Conservation (phyloP, 2,888 invertebrate genomes). For the Acanthopleura granulata region DNA sequence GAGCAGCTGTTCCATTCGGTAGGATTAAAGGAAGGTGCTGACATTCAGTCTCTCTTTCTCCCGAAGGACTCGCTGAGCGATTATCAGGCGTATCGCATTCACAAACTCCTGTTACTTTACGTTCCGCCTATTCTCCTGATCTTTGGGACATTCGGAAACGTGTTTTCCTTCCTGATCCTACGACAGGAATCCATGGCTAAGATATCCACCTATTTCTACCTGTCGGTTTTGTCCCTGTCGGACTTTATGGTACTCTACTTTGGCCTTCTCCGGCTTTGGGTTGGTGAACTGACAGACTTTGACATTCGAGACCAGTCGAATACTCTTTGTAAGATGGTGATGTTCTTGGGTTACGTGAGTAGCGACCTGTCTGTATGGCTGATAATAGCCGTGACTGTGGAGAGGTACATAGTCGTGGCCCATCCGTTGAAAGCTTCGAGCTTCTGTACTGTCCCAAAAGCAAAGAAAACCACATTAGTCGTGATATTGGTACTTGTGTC, state of each 20-base stretch:
- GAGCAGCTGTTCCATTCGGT: background rate
- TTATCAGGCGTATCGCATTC: conserved; percentile 44
- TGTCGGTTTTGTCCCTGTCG: conserved; percentile 62
- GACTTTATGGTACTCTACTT: conserved; percentile 64
- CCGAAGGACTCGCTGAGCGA: conserved; percentile 23
- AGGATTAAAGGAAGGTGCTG: background rate
- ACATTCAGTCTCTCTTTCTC: background rate
- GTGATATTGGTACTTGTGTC: conserved; percentile 48
- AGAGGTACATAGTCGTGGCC: conserved; percentile 65
- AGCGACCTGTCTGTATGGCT: conserved; percentile 67
- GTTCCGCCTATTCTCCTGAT: conserved; percentile 61
- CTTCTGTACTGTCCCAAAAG: conserved; percentile 55
- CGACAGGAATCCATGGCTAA: conserved; percentile 61
- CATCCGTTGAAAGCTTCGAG: conserved; percentile 59
- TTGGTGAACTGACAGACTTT: conserved; percentile 55
- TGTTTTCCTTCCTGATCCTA: conserved; percentile 62
- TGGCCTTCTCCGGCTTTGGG: conserved; percentile 63
- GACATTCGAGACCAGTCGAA: conserved; percentile 52
- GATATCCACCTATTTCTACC: conserved; percentile 65
- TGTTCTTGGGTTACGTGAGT: conserved; percentile 55
- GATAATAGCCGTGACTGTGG: conserved; percentile 65
- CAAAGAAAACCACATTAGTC: conserved; percentile 50
- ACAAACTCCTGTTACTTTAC: conserved; percentile 51
- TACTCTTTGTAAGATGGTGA: conserved; percentile 59
- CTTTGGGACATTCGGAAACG: conserved; percentile 65